phyloP scores from a whole-genome alignment of 2,113 vertebrate species.

The Nothobranchius furzeri region DNA sequence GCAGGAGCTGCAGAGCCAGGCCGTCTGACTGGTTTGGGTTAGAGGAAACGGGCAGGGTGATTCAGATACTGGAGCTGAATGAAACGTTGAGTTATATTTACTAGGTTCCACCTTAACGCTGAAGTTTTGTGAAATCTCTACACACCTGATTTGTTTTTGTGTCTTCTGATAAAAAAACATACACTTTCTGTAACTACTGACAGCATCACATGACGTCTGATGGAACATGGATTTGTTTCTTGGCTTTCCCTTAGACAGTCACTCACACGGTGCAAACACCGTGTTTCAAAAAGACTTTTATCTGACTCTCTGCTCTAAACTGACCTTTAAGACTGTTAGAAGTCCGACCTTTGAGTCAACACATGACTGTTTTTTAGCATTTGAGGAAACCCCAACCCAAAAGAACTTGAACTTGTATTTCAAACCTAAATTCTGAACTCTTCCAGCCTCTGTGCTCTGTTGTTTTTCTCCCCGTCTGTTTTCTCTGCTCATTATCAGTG shows the following conservation, averaged over 20 bases:
- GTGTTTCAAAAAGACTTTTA: conserved; percentile 6
- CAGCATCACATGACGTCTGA: background rate
- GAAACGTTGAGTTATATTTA: conserved; percentile 17
- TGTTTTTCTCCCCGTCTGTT: background rate
- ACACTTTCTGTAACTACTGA: background rate
- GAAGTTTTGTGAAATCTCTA: conserved; percentile 38
- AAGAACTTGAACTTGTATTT: no score
- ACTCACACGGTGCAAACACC: conserved; percentile 12
- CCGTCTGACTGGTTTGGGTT: conserved; percentile 70
- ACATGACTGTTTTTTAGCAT: background rate
- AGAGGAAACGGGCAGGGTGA: conserved; percentile 19
- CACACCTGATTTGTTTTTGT: conserved; percentile 32
- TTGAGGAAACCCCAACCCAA: background rate
- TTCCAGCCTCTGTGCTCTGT: no score
- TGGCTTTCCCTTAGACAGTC: conserved; percentile 4
- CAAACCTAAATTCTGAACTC: background rate
- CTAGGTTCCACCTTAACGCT: conserved; percentile 16
- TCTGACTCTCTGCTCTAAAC: background rate
- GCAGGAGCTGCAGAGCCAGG: conserved; percentile 20
- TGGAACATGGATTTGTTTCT: background rate
- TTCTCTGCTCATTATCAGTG: conserved; percentile 6
- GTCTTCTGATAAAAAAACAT: background rate
- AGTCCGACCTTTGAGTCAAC: background rate
- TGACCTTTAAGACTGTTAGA: conserved; percentile 7
- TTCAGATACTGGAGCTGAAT: conserved; percentile 33